These are phyloP conservation scores for Notiomystis cincta DNA, from an alignment of 2,113 vertebrate species.

Conservation along the genomic window DNA sequence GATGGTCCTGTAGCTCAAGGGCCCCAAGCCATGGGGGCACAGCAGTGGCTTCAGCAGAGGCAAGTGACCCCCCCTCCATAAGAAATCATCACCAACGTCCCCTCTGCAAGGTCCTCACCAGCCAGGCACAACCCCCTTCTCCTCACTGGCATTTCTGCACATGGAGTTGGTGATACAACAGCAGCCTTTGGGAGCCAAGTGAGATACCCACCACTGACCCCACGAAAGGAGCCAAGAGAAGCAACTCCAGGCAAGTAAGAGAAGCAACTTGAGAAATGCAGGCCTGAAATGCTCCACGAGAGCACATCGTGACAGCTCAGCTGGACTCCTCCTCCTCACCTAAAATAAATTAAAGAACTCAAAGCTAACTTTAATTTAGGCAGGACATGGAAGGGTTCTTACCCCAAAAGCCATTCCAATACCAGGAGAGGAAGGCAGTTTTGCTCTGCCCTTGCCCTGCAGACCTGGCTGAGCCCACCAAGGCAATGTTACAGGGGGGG, in stretches of 20 bases:
- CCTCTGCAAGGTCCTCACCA: background rate
- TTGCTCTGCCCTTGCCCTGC: background rate
- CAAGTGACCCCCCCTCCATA: background rate
- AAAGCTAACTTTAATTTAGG: background rate
- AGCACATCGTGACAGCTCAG: accelerated
- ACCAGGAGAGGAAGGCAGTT: accelerated
- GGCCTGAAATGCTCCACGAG: accelerated
- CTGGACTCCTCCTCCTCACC: background rate
- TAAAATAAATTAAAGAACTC: background rate
- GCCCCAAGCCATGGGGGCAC: background rate
- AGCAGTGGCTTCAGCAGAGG: background rate
- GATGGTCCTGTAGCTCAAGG: background rate
- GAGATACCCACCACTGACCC: background rate
- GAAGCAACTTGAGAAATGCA: background rate
- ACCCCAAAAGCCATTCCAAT: background rate
- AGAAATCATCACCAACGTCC: background rate
- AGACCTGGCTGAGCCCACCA: background rate
- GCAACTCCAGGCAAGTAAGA: background rate
- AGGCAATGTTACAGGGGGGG: accelerated
- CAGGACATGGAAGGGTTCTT: accelerated
- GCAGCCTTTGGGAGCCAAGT: background rate
- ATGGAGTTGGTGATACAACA: accelerated
- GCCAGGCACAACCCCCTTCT: background rate
- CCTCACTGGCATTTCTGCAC: accelerated
- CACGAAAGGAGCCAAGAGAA: background rate